Percentiles rank a stretch among this genome's conserved stretches.
phyloP scores from a whole-genome alignment of 1,140 invertebrate genomes.

The Spodoptera frugiperda region DNA sequence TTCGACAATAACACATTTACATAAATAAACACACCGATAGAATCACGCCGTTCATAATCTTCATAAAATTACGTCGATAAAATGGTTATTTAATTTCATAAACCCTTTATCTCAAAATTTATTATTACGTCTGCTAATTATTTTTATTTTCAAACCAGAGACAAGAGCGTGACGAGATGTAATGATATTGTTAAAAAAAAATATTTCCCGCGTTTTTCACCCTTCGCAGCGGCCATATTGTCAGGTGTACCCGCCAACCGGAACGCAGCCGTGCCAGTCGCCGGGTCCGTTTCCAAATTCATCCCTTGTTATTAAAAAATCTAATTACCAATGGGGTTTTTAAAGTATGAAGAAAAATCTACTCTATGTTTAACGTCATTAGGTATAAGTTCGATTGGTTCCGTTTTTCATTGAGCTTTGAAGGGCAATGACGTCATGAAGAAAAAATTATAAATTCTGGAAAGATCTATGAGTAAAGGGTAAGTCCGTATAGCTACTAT shows the following conservation, averaged over 20 bases:
- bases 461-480: background rate
- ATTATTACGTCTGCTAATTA: constrained; percentile 9
- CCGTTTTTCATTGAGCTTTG: background rate
- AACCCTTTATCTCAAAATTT: constrained; percentile 20
- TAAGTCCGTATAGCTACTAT: background rate
- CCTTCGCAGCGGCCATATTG: constrained; percentile 35
- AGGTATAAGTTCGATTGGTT: constrained; percentile 7
- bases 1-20: background rate
- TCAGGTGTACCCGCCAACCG: constrained; percentile 36
- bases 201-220: constrained; percentile 34
- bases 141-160: constrained; percentile 8
- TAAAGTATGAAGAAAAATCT: background rate
- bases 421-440: background rate
- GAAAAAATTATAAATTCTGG: background rate
- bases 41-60: background rate
- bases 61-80: background rate
- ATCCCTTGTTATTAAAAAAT: constrained; percentile 43
- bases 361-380: background rate
- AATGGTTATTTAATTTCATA: constrained; percentile 1
- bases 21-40: background rate
- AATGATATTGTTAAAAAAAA: constrained; percentile 4
- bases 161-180: constrained; percentile 28
- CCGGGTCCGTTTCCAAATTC: constrained; percentile 13
- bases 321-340: constrained; percentile 12
- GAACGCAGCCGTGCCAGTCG: constrained; percentile 42